Evolutionary conservation across 2,113 vertebrate genomes (phyloP), one percentile per base, ranked within the genome.

Genomic region (Crotophaga sulcirostris): DNA sequence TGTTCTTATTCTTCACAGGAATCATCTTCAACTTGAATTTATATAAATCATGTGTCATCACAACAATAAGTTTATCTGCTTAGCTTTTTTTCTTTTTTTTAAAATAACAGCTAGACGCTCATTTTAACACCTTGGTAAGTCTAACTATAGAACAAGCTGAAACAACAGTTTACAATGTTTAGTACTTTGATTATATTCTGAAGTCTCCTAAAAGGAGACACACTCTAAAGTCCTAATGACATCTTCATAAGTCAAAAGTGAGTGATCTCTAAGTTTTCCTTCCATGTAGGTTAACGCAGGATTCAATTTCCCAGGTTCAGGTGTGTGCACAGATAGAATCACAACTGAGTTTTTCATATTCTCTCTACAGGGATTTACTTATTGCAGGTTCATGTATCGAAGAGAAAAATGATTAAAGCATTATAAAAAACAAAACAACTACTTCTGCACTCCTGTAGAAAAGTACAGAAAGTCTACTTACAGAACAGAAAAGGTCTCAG

Each of bases 361-460:
- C 10, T 11, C 16, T 31, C 77, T 79, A n/a, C 16, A 64, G 56
- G 34, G 74, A 90, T 24, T 45, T 80, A 72, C 40, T 56, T 70
- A 84, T 3, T 80, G 66, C n/a, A 82, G 31, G n/a, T 83, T 76
- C 40, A n/a, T 69, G 12, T 15, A n/a, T 28, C 13, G 31, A 75
- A 49, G 11, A 49, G 44, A 80, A 92, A 93, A 93, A 1, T 1
- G 24, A 45, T 87, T 67, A 55, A 80, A 68, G 49, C 60, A 49
- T 49, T 49, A 49, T 62, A 72, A 95, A 94, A 91, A 8, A 11
- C 10, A 67, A 80, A 95, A 70, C 56, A 69, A 95, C 84, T 95
- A 63, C 31, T 80, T 87, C 52, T 77, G 28, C 70, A 52, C 36
- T 72, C 52, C 34, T 42, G n/a, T 62, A n/a, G n/a, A n/a, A n/a